phyloP scores from a whole-genome alignment of 2,113 vertebrate species.

The Struthio camelus region DNA sequence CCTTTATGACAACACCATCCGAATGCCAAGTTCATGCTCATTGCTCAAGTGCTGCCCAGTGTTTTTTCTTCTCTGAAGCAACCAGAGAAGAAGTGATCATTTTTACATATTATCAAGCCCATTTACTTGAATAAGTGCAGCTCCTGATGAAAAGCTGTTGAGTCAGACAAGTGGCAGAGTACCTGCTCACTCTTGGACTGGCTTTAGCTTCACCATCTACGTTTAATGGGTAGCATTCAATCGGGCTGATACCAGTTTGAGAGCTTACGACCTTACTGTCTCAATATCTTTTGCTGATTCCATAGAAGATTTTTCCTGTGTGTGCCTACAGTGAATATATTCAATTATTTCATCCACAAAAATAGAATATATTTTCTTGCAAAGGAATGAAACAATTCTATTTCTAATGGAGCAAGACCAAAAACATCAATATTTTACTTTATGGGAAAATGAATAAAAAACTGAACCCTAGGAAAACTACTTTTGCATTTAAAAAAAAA shows the following conservation, averaged over 20 bases:
- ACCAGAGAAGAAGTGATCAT: neutral
- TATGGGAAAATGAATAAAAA: neutral
- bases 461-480: neutral
- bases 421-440: neutral
- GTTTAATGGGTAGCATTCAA: neutral
- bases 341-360: neutral
- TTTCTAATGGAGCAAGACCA: neutral
- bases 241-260: neutral
- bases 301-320: neutral
- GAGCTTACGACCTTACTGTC: too few species aligned
- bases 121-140: neutral
- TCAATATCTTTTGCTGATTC: neutral
- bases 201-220: neutral
- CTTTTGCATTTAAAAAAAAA: neutral
- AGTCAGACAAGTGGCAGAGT: neutral
- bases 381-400: neutral
- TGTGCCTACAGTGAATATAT: neutral
- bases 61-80: neutral
- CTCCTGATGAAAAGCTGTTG: neutral
- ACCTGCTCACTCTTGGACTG: neutral
- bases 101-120: neutral
- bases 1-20: neutral
- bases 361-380: neutral
- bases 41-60: neutral
- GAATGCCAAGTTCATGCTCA: neutral